Percentiles rank a stretch among this genome's conserved stretches.
Evolutionary conservation across 2,888 invertebrate genomes (phyloP).

Genomic region (Macaria liturata): DNA sequence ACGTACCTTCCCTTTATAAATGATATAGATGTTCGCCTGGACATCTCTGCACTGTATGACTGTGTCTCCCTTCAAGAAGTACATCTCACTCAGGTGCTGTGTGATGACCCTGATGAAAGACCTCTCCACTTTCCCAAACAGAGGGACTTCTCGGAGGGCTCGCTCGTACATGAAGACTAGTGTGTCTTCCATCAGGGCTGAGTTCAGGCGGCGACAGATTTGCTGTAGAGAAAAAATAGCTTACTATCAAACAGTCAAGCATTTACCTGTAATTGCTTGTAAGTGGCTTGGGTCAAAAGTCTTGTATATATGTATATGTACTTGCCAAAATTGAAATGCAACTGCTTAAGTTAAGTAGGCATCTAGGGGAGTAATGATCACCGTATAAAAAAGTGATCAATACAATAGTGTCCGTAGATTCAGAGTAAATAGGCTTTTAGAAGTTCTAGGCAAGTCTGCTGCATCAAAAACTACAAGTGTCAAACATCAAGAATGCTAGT

Average conservation of each 20-base stretch:
- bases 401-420: no score
- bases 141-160: constrained; percentile 77
- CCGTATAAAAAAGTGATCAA: no score
- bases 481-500: no score
- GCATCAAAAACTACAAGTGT: no score
- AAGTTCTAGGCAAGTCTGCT: no score
- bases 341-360: no score
- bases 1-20: constrained; percentile 77
- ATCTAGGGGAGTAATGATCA: no score
- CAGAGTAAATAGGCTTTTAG: no score
- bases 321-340: no score
- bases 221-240: constrained; percentile 43
- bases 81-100: constrained; percentile 77
- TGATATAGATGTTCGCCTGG: constrained; percentile 74
- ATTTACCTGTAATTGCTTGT: no score
- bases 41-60: constrained; percentile 76
- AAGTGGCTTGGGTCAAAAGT: no score
- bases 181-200: constrained; percentile 80
- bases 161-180: constrained; percentile 79
- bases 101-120: constrained; percentile 81
- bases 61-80: constrained; percentile 74
- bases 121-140: constrained; percentile 78
- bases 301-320: no score
- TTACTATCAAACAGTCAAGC: background rate
- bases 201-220: constrained; percentile 76